Evolutionary conservation across 2,797 vertebrate species (phyloP).

Genomic region (Micropoecilia bifurca): DNA sequence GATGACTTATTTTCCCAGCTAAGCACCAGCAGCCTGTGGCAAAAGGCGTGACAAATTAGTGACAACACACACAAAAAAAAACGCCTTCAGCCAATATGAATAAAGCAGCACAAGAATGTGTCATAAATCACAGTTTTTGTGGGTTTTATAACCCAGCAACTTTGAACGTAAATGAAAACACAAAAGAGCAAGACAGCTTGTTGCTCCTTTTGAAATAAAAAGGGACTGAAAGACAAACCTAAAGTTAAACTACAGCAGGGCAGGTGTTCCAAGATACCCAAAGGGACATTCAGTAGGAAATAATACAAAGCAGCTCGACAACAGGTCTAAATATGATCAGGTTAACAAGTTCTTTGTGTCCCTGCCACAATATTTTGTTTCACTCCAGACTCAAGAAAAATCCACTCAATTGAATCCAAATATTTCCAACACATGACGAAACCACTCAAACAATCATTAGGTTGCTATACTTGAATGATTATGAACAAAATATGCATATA

Average conservation of each 20-base stretch:
- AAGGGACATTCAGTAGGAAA: slow-evolving; percentile 34
- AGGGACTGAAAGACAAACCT: slow-evolving; percentile 44
- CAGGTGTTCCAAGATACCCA: slow-evolving; percentile 48
- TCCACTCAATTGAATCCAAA: slow-evolving; percentile 53
- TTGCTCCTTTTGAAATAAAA: slow-evolving; percentile 26
- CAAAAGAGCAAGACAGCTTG: slow-evolving; percentile 35
- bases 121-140: slow-evolving; percentile 69
- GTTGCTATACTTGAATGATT: slow-evolving; percentile 62
- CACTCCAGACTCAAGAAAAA: slow-evolving; percentile 50
- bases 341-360: slow-evolving; percentile 48
- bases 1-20: slow-evolving; percentile 2
- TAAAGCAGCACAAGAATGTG: slow-evolving; percentile 45
- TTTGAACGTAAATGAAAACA: slow-evolving; percentile 68
- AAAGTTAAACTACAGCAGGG: slow-evolving; percentile 31
- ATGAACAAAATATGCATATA: slow-evolving; percentile 57
- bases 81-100: slow-evolving; percentile 54
- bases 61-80: slow-evolving; percentile 22
- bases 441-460: slow-evolving; percentile 49
- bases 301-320: slow-evolving; percentile 57
- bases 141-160: slow-evolving; percentile 57
- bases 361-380: slow-evolving; percentile 68
- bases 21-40: slow-evolving; percentile 19
- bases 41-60: slow-evolving; percentile 42
- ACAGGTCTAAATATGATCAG: slow-evolving; percentile 62
- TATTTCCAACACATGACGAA: slow-evolving; percentile 51